Conservation (phyloP, 2,113 vertebrate genomes). For the Solea senegalensis region DNA sequence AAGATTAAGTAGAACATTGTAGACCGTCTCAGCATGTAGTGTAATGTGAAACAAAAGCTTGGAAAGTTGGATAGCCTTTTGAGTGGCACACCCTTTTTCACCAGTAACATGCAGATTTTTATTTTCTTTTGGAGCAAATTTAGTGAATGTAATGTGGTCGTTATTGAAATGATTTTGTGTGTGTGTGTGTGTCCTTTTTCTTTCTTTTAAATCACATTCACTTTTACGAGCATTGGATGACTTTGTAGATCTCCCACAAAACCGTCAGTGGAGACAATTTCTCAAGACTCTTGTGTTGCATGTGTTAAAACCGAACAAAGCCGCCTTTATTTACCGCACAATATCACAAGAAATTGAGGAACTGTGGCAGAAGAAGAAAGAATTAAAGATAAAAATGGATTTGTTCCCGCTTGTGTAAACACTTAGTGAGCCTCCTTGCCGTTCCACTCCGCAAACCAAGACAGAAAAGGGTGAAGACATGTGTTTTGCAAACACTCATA, state of each 20-base stretch:
- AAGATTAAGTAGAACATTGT: neutral
- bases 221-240: neutral
- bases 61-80: neutral
- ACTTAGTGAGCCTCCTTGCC: neutral
- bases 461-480: conserved; percentile 14
- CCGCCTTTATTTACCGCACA: neutral
- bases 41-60: neutral
- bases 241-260: too few species aligned
- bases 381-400: neutral
- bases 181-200: neutral
- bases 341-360: neutral
- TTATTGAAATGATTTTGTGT: neutral
- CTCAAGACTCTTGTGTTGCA: too few species aligned
- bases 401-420: conserved; percentile 1
- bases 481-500: conserved; percentile 61
- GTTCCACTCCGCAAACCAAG: conserved; percentile 2
- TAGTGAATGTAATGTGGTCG: neutral
- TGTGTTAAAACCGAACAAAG: too few species aligned
- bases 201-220: neutral
- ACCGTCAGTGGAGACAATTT: too few species aligned
- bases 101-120: neutral
- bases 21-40: neutral
- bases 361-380: neutral
- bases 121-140: too few species aligned
- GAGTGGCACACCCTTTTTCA: neutral